A percentile compares a stretch with the other conserved stretches of the same genome.
Conservation (phyloP, 1,140 invertebrate genomes). For the Ridgeia piscesae region DNA sequence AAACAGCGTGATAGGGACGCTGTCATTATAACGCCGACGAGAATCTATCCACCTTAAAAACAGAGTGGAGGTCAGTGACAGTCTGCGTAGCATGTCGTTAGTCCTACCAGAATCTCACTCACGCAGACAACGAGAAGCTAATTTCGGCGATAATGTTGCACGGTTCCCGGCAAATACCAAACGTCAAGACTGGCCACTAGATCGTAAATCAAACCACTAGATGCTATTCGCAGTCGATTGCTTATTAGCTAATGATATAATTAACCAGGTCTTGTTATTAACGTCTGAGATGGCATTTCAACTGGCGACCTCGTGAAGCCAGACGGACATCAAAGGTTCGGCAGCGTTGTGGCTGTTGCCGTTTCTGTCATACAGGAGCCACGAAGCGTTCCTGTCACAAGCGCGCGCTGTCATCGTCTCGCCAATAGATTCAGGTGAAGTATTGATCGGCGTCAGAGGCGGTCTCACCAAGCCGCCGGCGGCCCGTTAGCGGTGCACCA, state of each 20-base stretch:
- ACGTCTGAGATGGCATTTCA: neutral
- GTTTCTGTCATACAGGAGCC: neutral
- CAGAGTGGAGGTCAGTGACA: too few species aligned
- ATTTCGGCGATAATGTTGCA: neutral
- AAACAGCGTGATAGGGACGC: neutral
- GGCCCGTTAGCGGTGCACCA: neutral
- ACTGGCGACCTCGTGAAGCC: neutral
- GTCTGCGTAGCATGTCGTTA: neutral
- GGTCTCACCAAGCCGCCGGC: neutral
- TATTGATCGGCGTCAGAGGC: neutral
- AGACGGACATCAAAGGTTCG: neutral
- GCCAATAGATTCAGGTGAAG: neutral
- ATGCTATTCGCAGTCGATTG: neutral
- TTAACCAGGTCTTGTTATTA: neutral
- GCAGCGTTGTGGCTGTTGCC: neutral
- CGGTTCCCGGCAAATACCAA: neutral
- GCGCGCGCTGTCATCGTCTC: neutral
- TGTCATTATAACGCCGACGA: neutral
- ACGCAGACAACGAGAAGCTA: neutral
- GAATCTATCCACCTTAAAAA: neutral
- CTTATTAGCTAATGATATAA: slow-evolving; percentile 1
- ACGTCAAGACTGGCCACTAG: neutral
- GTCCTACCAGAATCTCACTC: neutral
- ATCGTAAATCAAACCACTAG: neutral
- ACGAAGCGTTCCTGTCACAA: neutral